Evolutionary conservation across 1,140 invertebrate genomes (phyloP), one percentile per base, ranked within the genome.

Genomic region (Pseudomyrmex flavicornis): DNA sequence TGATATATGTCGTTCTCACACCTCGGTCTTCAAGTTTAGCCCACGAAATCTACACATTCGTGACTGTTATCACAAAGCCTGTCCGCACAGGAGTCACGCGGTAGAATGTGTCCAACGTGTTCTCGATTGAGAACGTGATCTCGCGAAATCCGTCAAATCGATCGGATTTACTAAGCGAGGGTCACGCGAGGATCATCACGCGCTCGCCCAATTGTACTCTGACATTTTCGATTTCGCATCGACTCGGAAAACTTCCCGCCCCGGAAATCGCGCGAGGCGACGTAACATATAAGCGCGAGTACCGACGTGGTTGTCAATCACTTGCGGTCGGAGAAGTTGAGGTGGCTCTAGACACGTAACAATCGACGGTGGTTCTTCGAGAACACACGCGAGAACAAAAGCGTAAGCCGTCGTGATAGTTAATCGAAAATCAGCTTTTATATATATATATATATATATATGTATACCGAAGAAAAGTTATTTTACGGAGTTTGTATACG

Each of bases 161-260:
- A 86, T 86, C 62, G 85, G 74, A 82, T 75, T 44, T 52, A 26
- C 79, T 65, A 59, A 65, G 7, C 65, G 46, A 63, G 61, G 65
- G 83, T 88, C 89, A 75, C 86, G 73, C 74, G 44, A 22, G 20
- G 20, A 22, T 88, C 86, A 88, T 62, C 74, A 75, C 86, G 73
- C 75, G 44, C 76, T 82, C 75, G 65, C 66, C 74, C 74, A 44
- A 73, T 86, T 79, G 84, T 85, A 84, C 87, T 69, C 66, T 89
- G 88, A 89, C 88, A 89, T 89, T 89, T 89, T 46, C 68, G 74
- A 87, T 46, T 61, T 82, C 46, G 50, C 58, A 35, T 20, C 52
- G 48, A n/a, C 44, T 58, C 22, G 54, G 35, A 35, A 48, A 80
- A 72, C 65, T 61, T 22, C 48, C 20, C 52, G 17, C 26, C 15